A percentile compares a stretch with the other conserved stretches of the same genome.
Conservation (phyloP, 2,113 vertebrate genomes). For the Sakesphorus luctuosus region DNA sequence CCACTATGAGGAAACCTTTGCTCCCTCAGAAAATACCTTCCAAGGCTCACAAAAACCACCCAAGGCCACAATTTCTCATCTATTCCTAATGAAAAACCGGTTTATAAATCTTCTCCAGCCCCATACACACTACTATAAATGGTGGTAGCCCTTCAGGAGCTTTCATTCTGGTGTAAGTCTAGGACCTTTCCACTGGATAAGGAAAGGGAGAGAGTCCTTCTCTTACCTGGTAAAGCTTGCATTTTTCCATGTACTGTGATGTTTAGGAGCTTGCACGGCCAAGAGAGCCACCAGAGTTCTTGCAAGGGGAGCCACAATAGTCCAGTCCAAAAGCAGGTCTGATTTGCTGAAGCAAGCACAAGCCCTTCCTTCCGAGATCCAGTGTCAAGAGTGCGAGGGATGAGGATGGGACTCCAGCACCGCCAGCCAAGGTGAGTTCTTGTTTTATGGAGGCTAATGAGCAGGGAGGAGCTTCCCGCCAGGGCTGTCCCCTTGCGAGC, state of each 20-base stretch:
- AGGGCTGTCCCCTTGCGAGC: slow-evolving; percentile 73
- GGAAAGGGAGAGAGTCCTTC: neutral
- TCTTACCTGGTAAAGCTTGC: slow-evolving; percentile 66
- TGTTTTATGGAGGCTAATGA: slow-evolving; percentile 80
- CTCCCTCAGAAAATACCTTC: neutral
- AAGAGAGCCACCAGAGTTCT: neutral
- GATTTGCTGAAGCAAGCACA: slow-evolving; percentile 27
- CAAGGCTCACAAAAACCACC: neutral
- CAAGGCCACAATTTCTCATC: neutral
- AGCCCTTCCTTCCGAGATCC: slow-evolving; percentile 28
- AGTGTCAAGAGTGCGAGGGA: slow-evolving; percentile 71
- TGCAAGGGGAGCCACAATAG: neutral
- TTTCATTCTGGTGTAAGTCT: neutral
- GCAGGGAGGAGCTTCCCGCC: slow-evolving; percentile 79
- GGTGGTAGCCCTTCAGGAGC: neutral
- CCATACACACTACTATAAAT: neutral
- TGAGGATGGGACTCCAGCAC: slow-evolving; percentile 52
- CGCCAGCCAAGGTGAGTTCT: slow-evolving; percentile 66
- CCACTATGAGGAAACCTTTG: neutral
- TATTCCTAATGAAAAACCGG: neutral
- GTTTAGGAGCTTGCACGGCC: neutral
- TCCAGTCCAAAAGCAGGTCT: slow-evolving; percentile 51
- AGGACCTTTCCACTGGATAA: fast-evolving
- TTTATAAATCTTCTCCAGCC: neutral
- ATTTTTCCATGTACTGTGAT: slow-evolving; percentile 67